Conservation (phyloP, 2,888 invertebrate species). For the Scotopteryx bipunctaria region DNA sequence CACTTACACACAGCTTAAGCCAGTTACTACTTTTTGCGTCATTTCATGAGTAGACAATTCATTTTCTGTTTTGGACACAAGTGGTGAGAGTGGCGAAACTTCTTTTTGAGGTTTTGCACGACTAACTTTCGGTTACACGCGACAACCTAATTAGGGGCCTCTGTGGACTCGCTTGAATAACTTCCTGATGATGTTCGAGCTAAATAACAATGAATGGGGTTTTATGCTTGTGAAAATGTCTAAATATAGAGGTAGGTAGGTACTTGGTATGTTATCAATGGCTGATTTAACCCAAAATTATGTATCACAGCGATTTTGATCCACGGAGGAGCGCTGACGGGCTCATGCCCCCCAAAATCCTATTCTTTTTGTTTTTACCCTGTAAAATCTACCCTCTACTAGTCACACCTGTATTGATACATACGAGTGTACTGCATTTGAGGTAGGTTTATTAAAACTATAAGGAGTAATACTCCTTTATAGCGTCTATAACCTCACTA, state of each 20-base stretch:
- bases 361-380: too few species aligned
- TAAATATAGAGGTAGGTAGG: too few species aligned
- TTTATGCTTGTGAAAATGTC: background rate
- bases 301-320: too few species aligned
- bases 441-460: too few species aligned
- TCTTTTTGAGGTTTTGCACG: constrained; percentile 19
- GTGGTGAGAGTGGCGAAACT: constrained; percentile 17
- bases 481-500: background rate
- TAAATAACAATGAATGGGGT: constrained; percentile 12
- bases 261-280: too few species aligned
- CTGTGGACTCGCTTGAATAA: constrained; percentile 21
- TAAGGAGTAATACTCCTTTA: background rate
- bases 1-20: too few species aligned
- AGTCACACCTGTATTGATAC: too few species aligned
- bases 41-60: constrained; percentile 10
- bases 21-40: background rate
- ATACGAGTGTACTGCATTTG: too few species aligned
- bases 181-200: constrained; percentile 16
- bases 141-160: constrained; percentile 31
- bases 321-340: too few species aligned
- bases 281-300: too few species aligned
- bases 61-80: constrained; percentile 21
- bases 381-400: too few species aligned
- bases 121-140: constrained; percentile 26
- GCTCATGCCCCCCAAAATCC: too few species aligned